A percentile compares a stretch with the other conserved stretches of the same genome.
Evolutionary conservation across 2,888 invertebrate genomes (phyloP).

Genomic region (Cataglyphis albicans): DNA sequence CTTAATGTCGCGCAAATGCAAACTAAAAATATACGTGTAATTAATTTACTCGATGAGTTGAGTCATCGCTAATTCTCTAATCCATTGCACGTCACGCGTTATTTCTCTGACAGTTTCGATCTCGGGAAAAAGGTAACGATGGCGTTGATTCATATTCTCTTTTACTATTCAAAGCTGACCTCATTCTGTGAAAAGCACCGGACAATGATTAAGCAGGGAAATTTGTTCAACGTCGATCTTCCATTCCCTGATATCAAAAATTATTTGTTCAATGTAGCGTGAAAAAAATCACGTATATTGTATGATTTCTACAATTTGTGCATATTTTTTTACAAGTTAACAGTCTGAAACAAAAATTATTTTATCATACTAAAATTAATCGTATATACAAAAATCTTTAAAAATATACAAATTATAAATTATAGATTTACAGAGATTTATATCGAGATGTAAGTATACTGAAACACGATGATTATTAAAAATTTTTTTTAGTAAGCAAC

Average conservation of each 20-base stretch:
- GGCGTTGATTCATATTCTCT: slow-evolving; percentile 55
- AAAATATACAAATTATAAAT: neutral
- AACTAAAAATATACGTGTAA: slow-evolving; percentile 20
- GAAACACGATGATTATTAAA: neutral
- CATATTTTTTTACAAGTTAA: neutral
- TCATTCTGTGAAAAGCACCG: slow-evolving; percentile 57
- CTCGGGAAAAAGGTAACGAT: slow-evolving; percentile 42
- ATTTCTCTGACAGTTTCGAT: slow-evolving; percentile 33
- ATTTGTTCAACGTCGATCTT: slow-evolving; percentile 64
- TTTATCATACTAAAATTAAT: neutral
- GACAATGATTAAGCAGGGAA: slow-evolving; percentile 63
- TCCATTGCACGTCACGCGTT: slow-evolving; percentile 33
- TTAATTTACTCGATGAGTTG: slow-evolving; percentile 40
- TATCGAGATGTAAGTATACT: neutral
- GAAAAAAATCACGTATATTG: slow-evolving; percentile 51
- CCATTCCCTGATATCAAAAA: slow-evolving; percentile 37
- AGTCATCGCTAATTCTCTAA: slow-evolving; percentile 49
- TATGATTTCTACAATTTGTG: neutral
- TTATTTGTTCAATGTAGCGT: neutral
- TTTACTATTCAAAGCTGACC: slow-evolving; percentile 58
- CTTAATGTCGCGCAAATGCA: slow-evolving; percentile 12
- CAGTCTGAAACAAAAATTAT: neutral
- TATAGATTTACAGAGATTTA: neutral
- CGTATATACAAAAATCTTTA: neutral
- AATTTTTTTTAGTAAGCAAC: neutral